Base-by-base conservation (phyloP, 2,113 vertebrate species). In the Heterocephalus glaber region DNA sequence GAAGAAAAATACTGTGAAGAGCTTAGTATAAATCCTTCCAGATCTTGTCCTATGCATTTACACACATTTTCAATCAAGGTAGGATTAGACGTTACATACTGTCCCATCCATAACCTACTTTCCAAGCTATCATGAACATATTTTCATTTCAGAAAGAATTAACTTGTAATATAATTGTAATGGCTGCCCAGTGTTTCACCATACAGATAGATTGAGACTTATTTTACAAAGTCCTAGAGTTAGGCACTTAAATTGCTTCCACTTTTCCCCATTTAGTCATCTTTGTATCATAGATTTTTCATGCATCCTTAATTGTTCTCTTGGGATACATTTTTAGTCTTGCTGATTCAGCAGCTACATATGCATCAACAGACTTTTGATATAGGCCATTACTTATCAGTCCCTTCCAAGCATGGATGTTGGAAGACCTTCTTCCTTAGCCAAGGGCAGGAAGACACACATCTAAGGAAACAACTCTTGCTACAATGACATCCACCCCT, bases 281-380 rank as follows among this genome's bases (percentile, higher is more conserved):
- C 89, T 96, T 63, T 76, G 49, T 85, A 86, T 49, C 22, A 47
- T 72, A 72, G 81, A 33, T 68, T 89, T 86, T 30, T n/a, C 41
- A 22, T 65, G 11, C 17, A 35, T 44, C 65, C 41, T 95, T 86
- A 44, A 41, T 72, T 86, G 87, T 74, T 66, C 60, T 72, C 47
- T 91, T 72, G 47, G 88, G 38, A 90, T 88, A 58, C 90, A 90
- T 91, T 81, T 28, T 92, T 76, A 77, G 70, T 22, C 60, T 89
- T 72, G 65, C 47, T 89, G 11, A 35, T 26, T 80, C 61, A 47
- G 61, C 83, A 88, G 19, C 13, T 24, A 22, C 10, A 13, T 14
- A 61, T 14, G 20, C 49, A 70, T 28, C 58, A n/a, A 24, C 93
- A 93, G 63, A 68, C 66, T 93, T 90, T 89, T 86, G 68, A 86